Percentiles rank a stretch among this genome's conserved stretches.
These are phyloP conservation scores for Macropis europaea DNA, from an alignment of 2,888 invertebrate genomes.

Conservation along the genomic window DNA sequence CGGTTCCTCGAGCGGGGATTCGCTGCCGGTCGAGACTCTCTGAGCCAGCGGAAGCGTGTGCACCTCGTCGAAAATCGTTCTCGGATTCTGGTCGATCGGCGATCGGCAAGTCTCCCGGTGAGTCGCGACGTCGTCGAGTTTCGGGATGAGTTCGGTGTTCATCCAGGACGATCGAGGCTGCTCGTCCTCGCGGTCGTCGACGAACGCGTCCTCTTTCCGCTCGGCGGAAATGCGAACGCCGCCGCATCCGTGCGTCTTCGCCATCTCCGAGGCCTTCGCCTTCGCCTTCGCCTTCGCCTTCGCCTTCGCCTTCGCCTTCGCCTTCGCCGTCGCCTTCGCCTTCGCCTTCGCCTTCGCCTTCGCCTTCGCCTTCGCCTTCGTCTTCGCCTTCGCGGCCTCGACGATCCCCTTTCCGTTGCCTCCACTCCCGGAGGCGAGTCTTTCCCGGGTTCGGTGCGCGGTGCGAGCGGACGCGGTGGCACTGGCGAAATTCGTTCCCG, in stretches of 20 bases:
- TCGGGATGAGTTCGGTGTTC: not conserved
- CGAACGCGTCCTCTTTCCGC: not conserved
- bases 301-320: no score
- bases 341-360: no score
- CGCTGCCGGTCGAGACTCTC: not conserved
- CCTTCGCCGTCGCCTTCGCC: no score
- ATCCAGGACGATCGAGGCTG: not conserved
- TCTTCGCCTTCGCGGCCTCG: not conserved
- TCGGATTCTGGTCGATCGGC: no score
- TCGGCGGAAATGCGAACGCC: not conserved
- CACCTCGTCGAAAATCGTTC: not conserved
- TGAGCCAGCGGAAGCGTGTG: not conserved
- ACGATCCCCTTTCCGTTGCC: not conserved
- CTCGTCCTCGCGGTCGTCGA: not conserved
- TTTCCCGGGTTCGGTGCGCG: no score
- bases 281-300: not conserved
- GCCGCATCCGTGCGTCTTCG: no score
- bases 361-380: no score
- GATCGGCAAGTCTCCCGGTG: no score
- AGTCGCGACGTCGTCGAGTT: not conserved
- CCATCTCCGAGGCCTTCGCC: not conserved
- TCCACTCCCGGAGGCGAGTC: no score
- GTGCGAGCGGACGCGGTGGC: no score
- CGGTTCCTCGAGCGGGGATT: not conserved
- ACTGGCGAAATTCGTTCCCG: no score